Evolutionary conservation across 2,113 vertebrate species (phyloP).

Genomic region (Circaetus gallicus): DNA sequence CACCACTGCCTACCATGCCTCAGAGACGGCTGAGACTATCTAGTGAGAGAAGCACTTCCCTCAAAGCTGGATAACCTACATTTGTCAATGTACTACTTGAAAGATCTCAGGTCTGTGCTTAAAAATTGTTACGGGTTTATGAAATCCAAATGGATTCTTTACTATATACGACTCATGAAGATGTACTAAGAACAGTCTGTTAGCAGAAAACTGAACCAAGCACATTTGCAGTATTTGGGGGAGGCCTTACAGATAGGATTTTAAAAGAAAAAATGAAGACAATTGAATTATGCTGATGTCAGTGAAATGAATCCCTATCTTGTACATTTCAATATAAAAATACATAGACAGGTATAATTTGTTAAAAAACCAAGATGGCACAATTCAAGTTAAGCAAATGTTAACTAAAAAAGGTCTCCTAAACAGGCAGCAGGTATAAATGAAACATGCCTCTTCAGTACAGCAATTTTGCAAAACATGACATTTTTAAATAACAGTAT

Average conservation of each 20-base stretch:
- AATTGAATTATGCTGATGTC: no score
- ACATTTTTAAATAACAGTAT: not conserved
- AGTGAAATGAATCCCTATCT: not conserved
- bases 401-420: not conserved
- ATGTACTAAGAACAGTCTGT: not conserved
- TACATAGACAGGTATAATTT: not conserved
- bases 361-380: not conserved
- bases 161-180: not conserved
- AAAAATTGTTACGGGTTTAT: not conserved
- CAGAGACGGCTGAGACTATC: not conserved
- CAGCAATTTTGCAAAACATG: not conserved
- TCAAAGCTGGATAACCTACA: not conserved
- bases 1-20: not conserved
- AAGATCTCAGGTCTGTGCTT: not conserved
- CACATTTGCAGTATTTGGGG: not conserved
- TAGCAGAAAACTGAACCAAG: not conserved
- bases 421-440: not conserved
- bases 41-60: not conserved
- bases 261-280: not conserved
- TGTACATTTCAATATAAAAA: not conserved
- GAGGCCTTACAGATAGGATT: not conserved
- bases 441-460: not conserved
- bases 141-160: not conserved
- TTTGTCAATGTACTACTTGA: not conserved
- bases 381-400: not conserved